These are phyloP conservation scores for Drosophila albomicans DNA, from an alignment of 1,140 invertebrate genomes.

Conservation along the genomic window DNA sequence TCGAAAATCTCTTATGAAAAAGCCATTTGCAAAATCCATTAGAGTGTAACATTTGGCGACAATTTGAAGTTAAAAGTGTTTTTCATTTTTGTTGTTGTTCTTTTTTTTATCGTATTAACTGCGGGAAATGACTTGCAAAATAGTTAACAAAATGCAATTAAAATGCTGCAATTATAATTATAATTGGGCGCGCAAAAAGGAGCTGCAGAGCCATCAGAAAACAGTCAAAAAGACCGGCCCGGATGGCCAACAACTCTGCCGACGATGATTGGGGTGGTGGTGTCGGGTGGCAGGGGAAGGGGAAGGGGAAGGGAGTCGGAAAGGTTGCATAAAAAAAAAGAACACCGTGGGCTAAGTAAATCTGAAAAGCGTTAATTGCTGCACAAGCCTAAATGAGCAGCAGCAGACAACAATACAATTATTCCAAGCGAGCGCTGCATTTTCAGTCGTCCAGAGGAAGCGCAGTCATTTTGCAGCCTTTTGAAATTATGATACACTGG, in stretches of 20 bases:
- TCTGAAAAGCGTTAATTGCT: conserved; percentile 64
- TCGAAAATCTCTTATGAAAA: not conserved
- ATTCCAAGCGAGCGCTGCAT: conserved; percentile 32
- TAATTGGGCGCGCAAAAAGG: conserved; percentile 58
- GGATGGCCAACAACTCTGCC: conserved; percentile 9
- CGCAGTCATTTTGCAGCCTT: conserved; percentile 6
- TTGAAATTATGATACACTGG: conserved; percentile 12
- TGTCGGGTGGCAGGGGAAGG: no score
- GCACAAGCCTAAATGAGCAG: conserved; percentile 46
- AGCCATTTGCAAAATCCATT: conserved; percentile 25
- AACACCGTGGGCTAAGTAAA: conserved; percentile 55
- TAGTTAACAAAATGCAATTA: conserved; percentile 67
- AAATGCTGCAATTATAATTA: conserved; percentile 66
- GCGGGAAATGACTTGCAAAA: conserved; percentile 61
- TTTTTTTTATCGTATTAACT: conserved; percentile 49
- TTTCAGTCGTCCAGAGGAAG: conserved; percentile 18
- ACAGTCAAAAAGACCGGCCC: conserved; percentile 54
- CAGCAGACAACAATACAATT: conserved; percentile 50
- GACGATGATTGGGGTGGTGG: conserved; percentile 17
- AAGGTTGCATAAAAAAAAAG: conserved; percentile 41
- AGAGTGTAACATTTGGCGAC: conserved; percentile 48
- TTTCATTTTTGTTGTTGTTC: no score
- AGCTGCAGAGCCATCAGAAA: conserved; percentile 45
- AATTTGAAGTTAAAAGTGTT: conserved; percentile 41
- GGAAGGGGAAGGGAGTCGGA: not conserved